These are phyloP conservation scores for Peromyscus aztecus DNA, from an alignment of 2,797 vertebrate genomes.

Conservation along the genomic window DNA sequence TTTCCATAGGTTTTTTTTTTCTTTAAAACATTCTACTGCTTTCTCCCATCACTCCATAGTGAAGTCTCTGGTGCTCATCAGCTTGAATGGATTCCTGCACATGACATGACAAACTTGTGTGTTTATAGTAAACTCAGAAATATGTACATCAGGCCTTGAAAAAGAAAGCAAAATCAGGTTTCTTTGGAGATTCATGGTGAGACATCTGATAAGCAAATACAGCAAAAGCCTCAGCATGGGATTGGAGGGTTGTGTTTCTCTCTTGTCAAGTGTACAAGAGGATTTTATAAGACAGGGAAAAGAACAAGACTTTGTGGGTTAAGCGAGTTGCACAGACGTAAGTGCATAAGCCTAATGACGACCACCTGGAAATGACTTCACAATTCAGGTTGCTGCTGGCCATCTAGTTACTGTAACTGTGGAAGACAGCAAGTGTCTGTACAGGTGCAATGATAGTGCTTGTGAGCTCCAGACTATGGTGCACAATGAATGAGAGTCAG, in stretches of 20 bases:
- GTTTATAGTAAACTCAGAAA: constrained; percentile 48
- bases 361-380: neutral
- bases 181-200: neutral
- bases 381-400: neutral
- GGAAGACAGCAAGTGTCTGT: neutral
- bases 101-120: neutral
- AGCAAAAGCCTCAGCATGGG: neutral
- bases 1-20: neutral
- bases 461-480: neutral
- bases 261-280: neutral
- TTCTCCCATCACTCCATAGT: neutral
- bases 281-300: constrained; percentile 12
- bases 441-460: neutral
- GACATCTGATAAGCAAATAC: constrained; percentile 29
- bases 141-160: neutral
- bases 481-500: neutral
- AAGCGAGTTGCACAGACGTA: neutral
- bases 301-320: neutral
- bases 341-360: neutral
- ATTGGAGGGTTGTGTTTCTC: neutral
- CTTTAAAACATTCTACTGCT: neutral
- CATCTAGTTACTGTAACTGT: neutral
- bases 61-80: neutral
- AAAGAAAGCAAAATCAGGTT: neutral
- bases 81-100: neutral